Percentiles rank a stretch among this genome's conserved stretches.
These are phyloP conservation scores for Pammene aurita DNA, from an alignment of 2,888 invertebrate genomes.

Conservation along the genomic window DNA sequence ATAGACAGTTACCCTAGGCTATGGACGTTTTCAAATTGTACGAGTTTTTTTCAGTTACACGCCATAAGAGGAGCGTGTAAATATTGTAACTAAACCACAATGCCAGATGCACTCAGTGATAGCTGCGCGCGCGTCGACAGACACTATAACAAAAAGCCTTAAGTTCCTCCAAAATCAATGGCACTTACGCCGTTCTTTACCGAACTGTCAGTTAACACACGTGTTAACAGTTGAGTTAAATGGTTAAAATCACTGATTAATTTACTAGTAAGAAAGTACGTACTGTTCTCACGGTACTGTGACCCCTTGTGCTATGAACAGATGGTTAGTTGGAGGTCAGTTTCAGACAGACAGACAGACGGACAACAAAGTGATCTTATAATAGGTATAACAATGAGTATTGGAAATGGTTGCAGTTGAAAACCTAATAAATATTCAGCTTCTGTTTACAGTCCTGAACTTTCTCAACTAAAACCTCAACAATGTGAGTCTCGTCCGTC, in stretches of 20 bases:
- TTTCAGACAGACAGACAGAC: not conserved
- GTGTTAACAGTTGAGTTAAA: slow-evolving; percentile 38
- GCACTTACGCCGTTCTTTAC: not conserved
- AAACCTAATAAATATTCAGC: no score
- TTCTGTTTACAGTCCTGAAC: no score
- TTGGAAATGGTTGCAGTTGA: no score
- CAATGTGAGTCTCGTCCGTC: not conserved
- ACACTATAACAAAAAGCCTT: not conserved
- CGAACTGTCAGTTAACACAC: slow-evolving; percentile 14
- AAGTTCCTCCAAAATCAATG: not conserved
- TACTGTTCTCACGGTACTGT: slow-evolving; percentile 36
- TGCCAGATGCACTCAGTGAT: slow-evolving; percentile 34
- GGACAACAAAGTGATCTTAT: no score
- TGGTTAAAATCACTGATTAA: slow-evolving; percentile 41
- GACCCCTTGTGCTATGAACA: slow-evolving; percentile 16
- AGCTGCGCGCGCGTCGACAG: slow-evolving; percentile 31
- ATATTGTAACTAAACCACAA: slow-evolving; percentile 15
- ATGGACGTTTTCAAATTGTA: no score
- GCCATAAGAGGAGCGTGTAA: slow-evolving; percentile 24
- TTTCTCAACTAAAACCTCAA: not conserved
- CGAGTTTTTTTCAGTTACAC: not conserved
- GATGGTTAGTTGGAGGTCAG: not conserved
- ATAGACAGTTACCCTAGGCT: no score
- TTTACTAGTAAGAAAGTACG: slow-evolving; percentile 21
- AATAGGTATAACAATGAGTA: no score